phyloP scores from a whole-genome alignment of 1,140 invertebrate genomes.

The Wiebesia pumilae region DNA sequence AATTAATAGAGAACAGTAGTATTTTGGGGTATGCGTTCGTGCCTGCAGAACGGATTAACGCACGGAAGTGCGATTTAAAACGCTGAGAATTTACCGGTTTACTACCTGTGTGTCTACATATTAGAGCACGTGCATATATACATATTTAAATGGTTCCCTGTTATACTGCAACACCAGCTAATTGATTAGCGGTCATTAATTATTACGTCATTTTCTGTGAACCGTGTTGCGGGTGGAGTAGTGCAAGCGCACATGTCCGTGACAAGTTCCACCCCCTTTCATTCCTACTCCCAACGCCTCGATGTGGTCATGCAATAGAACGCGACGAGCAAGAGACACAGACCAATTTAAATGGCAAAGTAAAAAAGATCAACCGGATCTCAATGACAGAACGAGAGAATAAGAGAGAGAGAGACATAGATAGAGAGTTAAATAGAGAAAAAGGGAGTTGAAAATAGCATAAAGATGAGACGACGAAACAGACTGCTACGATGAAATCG shows the following conservation, averaged over 20 bases:
- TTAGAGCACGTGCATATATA: constrained; percentile 48
- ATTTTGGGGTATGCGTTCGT: constrained; percentile 44
- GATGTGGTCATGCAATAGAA: neutral
- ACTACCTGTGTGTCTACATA: neutral
- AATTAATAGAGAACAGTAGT: constrained; percentile 68
- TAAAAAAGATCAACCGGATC: constrained; percentile 35
- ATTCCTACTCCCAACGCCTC: neutral
- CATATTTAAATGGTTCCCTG: neutral
- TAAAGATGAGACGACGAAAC: constrained; percentile 19
- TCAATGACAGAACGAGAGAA: neutral
- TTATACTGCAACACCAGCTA: constrained; percentile 55
- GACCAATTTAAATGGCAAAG: constrained; percentile 23
- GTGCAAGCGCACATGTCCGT: constrained; percentile 65
- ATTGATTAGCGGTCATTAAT: constrained; percentile 75
- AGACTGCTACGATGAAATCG: neutral
- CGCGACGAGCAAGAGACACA: neutral
- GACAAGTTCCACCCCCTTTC: constrained; percentile 45
- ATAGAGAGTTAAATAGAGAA: neutral
- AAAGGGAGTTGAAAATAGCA: neutral
- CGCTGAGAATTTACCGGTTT: constrained; percentile 37
- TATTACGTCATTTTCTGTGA: constrained; percentile 73
- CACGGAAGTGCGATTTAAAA: constrained; percentile 70
- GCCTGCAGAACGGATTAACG: constrained; percentile 51
- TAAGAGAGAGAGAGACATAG: constrained; percentile 11
- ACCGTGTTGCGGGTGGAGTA: constrained; percentile 62